These are phyloP conservation scores for Chrysotoxum bicinctum DNA, from an alignment of 2,888 invertebrate species.

Conservation along the genomic window DNA sequence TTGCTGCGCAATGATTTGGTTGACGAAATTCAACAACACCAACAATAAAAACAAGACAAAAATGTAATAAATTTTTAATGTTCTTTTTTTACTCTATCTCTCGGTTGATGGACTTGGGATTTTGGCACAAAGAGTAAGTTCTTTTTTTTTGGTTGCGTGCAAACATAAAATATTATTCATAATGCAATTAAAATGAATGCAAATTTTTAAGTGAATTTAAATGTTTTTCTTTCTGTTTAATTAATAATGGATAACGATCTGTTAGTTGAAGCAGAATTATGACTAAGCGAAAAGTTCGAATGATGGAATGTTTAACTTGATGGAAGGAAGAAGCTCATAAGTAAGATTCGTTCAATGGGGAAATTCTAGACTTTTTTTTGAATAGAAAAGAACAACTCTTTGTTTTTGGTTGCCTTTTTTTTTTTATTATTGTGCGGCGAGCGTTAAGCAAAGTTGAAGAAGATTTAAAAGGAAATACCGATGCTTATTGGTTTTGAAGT, in stretches of 20 bases:
- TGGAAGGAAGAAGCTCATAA: not conserved
- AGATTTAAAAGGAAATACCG: no score
- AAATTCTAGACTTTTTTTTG: not conserved
- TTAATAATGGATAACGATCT: conserved; percentile 55
- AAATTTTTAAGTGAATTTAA: conserved; percentile 67
- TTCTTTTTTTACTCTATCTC: not conserved
- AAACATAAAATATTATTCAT: conserved; percentile 26
- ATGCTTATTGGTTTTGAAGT: no score
- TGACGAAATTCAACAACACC: conserved; percentile 28
- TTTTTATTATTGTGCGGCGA: no score
- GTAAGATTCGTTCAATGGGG: not conserved
- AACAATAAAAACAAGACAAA: conserved; percentile 15
- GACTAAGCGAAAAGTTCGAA: not conserved
- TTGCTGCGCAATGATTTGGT: conserved; percentile 55
- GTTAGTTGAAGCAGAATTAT: not conserved
- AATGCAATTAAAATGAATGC: conserved; percentile 68
- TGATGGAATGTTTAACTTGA: not conserved
- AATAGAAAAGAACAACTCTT: not conserved
- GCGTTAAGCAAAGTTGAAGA: no score
- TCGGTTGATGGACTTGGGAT: conserved; percentile 16
- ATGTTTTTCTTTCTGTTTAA: conserved; percentile 39
- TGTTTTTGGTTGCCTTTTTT: no score
- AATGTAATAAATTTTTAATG: conserved; percentile 35
- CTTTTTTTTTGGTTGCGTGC: conserved; percentile 1
- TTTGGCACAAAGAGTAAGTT: conserved; percentile 24